These are phyloP conservation scores for Trilocha varians DNA, from an alignment of 2,888 invertebrate species.

Conservation along the genomic window DNA sequence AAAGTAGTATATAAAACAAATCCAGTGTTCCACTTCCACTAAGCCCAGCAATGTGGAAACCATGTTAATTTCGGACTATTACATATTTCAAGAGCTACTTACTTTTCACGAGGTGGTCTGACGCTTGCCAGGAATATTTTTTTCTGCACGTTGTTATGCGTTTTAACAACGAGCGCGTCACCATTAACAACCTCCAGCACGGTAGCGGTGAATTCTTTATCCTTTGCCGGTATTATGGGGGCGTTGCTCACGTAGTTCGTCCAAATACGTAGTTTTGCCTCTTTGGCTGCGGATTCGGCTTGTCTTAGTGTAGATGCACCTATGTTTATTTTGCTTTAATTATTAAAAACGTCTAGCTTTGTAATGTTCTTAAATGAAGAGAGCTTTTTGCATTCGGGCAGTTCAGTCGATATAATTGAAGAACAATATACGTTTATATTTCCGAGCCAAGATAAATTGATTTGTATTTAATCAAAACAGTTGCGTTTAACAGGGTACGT, in stretches of 20 bases:
- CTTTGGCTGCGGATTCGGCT: constrained; percentile 91
- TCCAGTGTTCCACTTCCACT: too few species aligned
- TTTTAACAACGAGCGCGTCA: constrained; percentile 91
- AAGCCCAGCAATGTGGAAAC: too few species aligned
- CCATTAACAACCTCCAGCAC: constrained; percentile 95
- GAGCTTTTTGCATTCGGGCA: too few species aligned
- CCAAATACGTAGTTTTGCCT: constrained; percentile 90
- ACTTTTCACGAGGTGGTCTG: constrained; percentile 89
- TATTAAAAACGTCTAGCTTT: too few species aligned
- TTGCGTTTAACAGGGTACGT: too few species aligned
- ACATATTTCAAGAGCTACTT: constrained; percentile 14
- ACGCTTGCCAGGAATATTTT: constrained; percentile 98
- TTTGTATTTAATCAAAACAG: too few species aligned
- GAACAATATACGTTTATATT: too few species aligned
- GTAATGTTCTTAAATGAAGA: too few species aligned
- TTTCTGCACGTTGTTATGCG: constrained; percentile 82
- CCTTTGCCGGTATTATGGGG: constrained; percentile 81
- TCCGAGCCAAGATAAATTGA: too few species aligned
- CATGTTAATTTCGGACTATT: not conserved
- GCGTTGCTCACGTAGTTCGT: constrained; percentile 87
- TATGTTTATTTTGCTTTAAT: constrained; percentile 14
- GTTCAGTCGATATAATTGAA: too few species aligned
- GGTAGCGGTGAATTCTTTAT: constrained; percentile 85
- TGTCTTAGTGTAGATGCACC: constrained; percentile 86
- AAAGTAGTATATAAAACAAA: too few species aligned